Evolutionary conservation across 2,113 vertebrate genomes (phyloP).

Genomic region (Bombycilla garrulus): DNA sequence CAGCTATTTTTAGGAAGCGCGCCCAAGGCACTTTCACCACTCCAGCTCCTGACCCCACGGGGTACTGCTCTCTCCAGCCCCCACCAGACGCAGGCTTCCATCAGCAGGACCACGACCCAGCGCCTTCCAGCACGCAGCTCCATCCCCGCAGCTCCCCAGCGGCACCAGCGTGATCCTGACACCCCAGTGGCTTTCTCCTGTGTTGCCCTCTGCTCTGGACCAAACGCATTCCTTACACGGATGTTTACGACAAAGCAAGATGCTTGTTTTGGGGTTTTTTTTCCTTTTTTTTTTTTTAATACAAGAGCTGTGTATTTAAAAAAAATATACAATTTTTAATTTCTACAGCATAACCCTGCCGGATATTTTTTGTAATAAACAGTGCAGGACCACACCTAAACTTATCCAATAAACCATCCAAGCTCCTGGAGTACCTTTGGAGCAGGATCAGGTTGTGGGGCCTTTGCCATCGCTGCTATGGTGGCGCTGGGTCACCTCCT

Average conservation of each 20-base stretch:
- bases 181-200: not conserved
- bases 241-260: constrained; percentile 47
- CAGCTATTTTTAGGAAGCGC: not conserved
- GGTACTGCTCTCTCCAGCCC: not conserved
- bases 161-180: not conserved
- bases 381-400: not conserved
- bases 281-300: not conserved
- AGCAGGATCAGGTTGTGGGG: not conserved
- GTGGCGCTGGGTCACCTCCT: not conserved
- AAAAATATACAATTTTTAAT: constrained; percentile 62
- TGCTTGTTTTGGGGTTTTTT: not conserved
- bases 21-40: not conserved
- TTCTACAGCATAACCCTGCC: constrained; percentile 14
- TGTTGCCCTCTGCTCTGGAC: not conserved
- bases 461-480: rapidly evolving
- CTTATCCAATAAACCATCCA: not conserved
- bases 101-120: not conserved
- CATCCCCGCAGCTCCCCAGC: not conserved
- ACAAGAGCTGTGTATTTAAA: constrained; percentile 59
- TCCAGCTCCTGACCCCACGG: not conserved
- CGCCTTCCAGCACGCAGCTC: not conserved
- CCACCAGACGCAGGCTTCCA: not conserved
- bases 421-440: not conserved
- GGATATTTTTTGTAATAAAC: constrained; percentile 36
- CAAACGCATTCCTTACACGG: not conserved